Evolutionary conservation across 2,797 vertebrate species (phyloP), one percentile per base, ranked within the genome.

Genomic region (Delichon dasypus): DNA sequence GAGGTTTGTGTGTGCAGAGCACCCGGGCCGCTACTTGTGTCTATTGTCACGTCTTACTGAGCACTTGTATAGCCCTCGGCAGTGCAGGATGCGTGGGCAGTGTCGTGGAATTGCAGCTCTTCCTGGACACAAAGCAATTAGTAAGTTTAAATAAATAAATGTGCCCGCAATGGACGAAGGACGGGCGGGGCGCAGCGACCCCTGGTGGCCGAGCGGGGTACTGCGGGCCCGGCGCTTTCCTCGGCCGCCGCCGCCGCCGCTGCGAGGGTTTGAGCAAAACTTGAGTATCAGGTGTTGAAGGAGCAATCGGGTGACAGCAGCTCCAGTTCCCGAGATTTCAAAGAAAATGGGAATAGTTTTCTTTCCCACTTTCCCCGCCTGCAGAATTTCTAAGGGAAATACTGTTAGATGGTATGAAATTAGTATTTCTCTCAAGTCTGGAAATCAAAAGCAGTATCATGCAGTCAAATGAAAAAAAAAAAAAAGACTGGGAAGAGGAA

Each of bases 231-330:
- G 42, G 18, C 8, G 6, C 50, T 38, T 8, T 10, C 4, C 12
- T 26, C 23, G 1, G 38, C 29, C 23, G 0, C 1, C 6, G n/a
- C 20, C 3, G 8, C 48, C 14, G 11, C 5, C 45, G 2, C n/a
- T 13, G 18, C 15, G 1, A 4, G 27, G 5, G 25, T 9, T 76
- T 3, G n/a, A 18, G 54, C 26, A 11, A 58, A 65, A 23, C 42
- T 30, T 54, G 51, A 7, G 0, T 15, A 3, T 15, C 32, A 1
- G n/a, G 3, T 38, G 3, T 20, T 21, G 16, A 54, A 60, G 53
- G 29, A 44, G 13, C 16, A 20, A 3, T 34, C 0, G 0, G 5
- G 16, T 54, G 15, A n/a, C n/a, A n/a, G n/a, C n/a, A 20, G 7
- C 15, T 60, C 22, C 6, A 7, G 5, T 57, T 30, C 36, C 30